A percentile compares a stretch with the other conserved stretches of the same genome.
These are phyloP conservation scores for Cherax quadricarinatus DNA, from an alignment of 1,140 invertebrate genomes.

Conservation along the genomic window DNA sequence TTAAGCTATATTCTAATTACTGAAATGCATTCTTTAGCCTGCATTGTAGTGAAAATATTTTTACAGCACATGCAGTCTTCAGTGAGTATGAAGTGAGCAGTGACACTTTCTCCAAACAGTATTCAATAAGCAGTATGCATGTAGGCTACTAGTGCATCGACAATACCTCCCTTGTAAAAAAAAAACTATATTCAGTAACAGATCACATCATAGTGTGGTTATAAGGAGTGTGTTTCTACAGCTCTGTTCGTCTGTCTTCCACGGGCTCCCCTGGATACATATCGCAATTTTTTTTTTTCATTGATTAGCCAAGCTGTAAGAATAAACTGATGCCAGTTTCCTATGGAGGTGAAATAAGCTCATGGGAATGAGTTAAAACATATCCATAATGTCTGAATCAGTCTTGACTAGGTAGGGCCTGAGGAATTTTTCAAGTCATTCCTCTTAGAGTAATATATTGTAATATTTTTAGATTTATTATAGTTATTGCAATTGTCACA, in stretches of 20 bases:
- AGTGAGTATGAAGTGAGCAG: slow-evolving; percentile 24
- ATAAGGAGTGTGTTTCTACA: slow-evolving; percentile 43
- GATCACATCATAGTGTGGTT: slow-evolving; percentile 13
- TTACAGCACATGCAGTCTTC: slow-evolving; percentile 12
- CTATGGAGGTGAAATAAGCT: slow-evolving; percentile 51
- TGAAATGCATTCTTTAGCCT: neutral
- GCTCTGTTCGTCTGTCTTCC: slow-evolving; percentile 63
- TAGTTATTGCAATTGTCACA: slow-evolving; percentile 7
- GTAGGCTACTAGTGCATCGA: slow-evolving; percentile 46
- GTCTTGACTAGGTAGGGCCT: slow-evolving; percentile 43
- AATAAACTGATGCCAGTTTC: slow-evolving; percentile 40
- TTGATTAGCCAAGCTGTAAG: slow-evolving; percentile 6
- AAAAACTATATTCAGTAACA: neutral
- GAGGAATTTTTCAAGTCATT: slow-evolving; percentile 60
- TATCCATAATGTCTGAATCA: slow-evolving; percentile 44
- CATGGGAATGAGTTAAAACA: slow-evolving; percentile 67
- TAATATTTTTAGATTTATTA: slow-evolving; percentile 38
- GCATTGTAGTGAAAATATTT: slow-evolving; percentile 5
- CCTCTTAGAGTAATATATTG: slow-evolving; percentile 67
- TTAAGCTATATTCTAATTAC: neutral
- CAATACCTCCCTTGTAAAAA: slow-evolving; percentile 11
- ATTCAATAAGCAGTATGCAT: slow-evolving; percentile 55
- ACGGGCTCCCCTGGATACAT: slow-evolving; percentile 61
- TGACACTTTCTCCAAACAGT: slow-evolving; percentile 51
- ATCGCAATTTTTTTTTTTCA: slow-evolving; percentile 50